Evolutionary conservation across 2,113 vertebrate species (phyloP), one percentile per base, ranked within the genome.

Genomic region (Paratilapia polleni): DNA sequence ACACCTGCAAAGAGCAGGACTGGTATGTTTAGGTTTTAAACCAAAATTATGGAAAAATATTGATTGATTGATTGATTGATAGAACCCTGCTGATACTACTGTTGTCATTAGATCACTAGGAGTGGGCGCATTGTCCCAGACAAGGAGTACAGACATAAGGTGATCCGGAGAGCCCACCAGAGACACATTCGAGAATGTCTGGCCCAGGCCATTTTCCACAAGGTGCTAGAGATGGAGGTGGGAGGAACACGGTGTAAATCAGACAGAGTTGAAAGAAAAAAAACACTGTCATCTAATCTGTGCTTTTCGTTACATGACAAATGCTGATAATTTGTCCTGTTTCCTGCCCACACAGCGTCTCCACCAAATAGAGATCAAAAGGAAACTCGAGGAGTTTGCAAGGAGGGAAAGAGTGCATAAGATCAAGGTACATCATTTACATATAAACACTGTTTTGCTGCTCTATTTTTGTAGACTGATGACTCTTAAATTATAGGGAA

Each of bases 171-270:
- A 82, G 93, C 97, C n/a, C 97, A 97, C 43, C 96, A 98, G 80
- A 96, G 93, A 77, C 95, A 96, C 0, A 74, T 96, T 2, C 94
- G 95, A 59, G 96, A 98, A 81, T 96, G 97, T 89, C 92, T 99
- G 87, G 97, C 97, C 28, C 96, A 95, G 52, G 97, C 97, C 63
- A 95, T 98, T 80, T 97, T 97, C 86, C 96, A 96, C 43, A 98
- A 97, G 91, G 96, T 98, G 77, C 95, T 98, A 34, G 97, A 97
- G 81, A 96, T 97, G 95, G 97, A 99, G 97, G 98, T 99, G 89
- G 7, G 94, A 12, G 11, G 4, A 1, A 59, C 61, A 58, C 9
- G 2, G 2, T 52, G 56, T 43, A n/a, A 26, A 57, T 11, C 19
- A 54, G 38, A 49, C 22, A 66, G 54, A 43, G n/a, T 56, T 28